Percentiles rank a stretch among this genome's conserved stretches.
Evolutionary conservation across 2,888 invertebrate genomes (phyloP).

Genomic region (Andrena fulva): DNA sequence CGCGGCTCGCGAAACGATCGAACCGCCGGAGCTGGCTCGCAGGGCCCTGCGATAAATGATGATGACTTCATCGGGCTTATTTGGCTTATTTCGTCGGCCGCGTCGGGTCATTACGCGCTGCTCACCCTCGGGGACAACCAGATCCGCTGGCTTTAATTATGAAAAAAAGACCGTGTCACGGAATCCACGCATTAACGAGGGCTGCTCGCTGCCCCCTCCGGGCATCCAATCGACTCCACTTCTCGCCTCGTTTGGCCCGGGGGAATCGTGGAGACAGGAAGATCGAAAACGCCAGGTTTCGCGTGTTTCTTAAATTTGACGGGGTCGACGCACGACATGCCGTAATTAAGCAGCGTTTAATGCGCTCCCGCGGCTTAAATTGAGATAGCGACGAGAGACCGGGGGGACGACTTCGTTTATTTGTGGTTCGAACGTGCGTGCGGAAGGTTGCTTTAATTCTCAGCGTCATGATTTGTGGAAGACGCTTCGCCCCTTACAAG

Average conservation of each 20-base stretch:
- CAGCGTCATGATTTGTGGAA: too few species aligned
- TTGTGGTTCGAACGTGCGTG: too few species aligned
- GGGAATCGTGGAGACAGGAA: background rate
- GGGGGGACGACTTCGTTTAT: background rate
- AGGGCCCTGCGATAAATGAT: conserved; percentile 14
- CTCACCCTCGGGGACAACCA: background rate
- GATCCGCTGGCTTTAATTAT: conserved; percentile 21
- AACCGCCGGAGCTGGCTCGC: conserved; percentile 17
- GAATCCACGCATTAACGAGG: conserved; percentile 47
- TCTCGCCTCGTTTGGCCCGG: background rate
- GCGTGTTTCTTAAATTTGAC: conserved; percentile 5
- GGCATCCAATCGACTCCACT: background rate
- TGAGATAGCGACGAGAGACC: background rate
- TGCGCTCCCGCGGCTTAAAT: background rate
- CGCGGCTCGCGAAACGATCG: conserved; percentile 14
- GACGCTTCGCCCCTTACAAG: too few species aligned
- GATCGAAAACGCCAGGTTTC: conserved; percentile 7
- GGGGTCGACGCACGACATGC: background rate
- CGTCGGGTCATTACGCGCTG: background rate
- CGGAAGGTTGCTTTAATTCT: too few species aligned
- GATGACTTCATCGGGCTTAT: conserved; percentile 35
- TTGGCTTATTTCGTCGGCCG: conserved; percentile 12
- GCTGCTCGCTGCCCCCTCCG: background rate
- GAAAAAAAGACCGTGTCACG: conserved; percentile 39
- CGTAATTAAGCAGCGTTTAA: conserved; percentile 12